Evolutionary conservation across 2,113 vertebrate genomes (phyloP).

Genomic region (Pterocles gutturalis): DNA sequence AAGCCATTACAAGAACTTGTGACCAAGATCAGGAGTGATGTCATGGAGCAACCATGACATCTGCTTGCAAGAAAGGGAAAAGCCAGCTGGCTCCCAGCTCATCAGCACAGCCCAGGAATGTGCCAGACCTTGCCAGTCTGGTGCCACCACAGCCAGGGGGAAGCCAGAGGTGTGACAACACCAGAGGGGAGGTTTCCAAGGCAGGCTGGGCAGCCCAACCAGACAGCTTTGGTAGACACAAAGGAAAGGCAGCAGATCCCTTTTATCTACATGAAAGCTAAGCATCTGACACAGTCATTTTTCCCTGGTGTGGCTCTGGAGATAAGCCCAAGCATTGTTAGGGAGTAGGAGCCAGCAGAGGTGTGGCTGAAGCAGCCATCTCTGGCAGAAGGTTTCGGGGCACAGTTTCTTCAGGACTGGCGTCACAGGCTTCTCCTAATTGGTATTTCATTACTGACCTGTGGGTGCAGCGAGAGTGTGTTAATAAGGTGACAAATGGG

Average conservation of each 20-base stretch:
- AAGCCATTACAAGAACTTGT: background rate
- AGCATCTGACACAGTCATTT: background rate
- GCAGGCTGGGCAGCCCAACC: background rate
- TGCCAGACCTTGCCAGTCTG: background rate
- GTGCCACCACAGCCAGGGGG: background rate
- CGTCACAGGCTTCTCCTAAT: background rate
- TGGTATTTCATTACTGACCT: background rate
- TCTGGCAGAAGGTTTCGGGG: background rate
- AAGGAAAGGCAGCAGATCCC: background rate
- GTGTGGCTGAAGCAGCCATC: background rate
- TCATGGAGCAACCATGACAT: background rate
- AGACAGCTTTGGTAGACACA: background rate
- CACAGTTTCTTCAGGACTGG: background rate
- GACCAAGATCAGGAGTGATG: background rate
- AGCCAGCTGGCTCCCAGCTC: background rate
- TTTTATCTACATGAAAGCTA: background rate
- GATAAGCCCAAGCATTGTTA: background rate
- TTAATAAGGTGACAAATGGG: background rate
- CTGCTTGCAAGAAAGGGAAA: background rate
- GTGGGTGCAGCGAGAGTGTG: rapidly evolving
- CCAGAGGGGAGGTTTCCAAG: background rate
- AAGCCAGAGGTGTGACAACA: background rate
- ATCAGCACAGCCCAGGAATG: rapidly evolving
- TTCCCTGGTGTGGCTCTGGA: background rate
- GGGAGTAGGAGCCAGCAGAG: background rate